Base-by-base conservation (phyloP, 2,113 vertebrate genomes). In the Leptodactylus fuscus region DNA sequence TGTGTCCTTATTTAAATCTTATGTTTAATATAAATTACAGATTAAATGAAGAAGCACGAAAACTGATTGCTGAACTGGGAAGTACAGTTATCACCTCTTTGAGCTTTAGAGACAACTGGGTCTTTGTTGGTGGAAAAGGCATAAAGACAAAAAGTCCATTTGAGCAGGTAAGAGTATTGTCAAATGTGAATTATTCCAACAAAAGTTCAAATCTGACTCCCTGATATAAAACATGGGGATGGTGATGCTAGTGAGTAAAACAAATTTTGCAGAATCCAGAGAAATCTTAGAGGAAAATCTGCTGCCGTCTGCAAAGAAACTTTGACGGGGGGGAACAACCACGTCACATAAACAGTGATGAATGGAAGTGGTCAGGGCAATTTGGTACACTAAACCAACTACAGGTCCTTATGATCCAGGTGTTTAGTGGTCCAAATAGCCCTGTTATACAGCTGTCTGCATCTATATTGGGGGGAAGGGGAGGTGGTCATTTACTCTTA, bases 61-160 rank as follows among this genome's bases (percentile, higher is more conserved):
- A 95, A 20, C 91, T 98, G 32, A 96, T 99, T 0, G 67, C 94
- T 48, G 95, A 97, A 0, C 86, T 99, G 46, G 98, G 98, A 76
- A 99, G 98, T 88, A 89, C 97, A 0, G 92, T 88, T 0, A 92
- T 99, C 87, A 91, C 12, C 16, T 94, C 86, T 6, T 81, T 99
- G 80, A 94, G 93, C 74, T 99, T 99, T 81, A 93, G 98, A 88
- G 98, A 99, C 89, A 99, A 98, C 93, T 99, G 98, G 98, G 93
- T 99, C 88, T 99, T 99, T 90, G 97, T 97, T 0, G 98, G 98
- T 87, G 98, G 97, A 24, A 99, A 98, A 94, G 98, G 98, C 84
- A 98, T 99, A 90, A 98, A 98, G 91, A 97, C 96, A 24, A 99
- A 99, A 93, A 98, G 96, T 90, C 98, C 98, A 0, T 99, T 99